These are phyloP conservation scores for Ptiloglossa arizonensis DNA, from an alignment of 1,140 invertebrate genomes.

Conservation along the genomic window DNA sequence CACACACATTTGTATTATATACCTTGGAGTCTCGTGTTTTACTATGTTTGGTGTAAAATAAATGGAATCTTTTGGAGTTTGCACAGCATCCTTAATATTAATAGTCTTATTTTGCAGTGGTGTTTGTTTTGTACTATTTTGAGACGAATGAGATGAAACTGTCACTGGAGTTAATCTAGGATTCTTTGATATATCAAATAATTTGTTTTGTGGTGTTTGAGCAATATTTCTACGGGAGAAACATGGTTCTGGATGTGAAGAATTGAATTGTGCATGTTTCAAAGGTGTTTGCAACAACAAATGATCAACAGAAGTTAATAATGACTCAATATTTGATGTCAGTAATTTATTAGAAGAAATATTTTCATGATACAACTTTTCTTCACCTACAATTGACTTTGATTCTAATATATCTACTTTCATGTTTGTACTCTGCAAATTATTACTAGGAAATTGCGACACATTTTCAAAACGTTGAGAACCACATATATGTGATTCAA, in stretches of 20 bases:
- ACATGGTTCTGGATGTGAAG: constrained; percentile 68
- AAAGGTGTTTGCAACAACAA: constrained; percentile 70
- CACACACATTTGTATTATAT: constrained; percentile 15
- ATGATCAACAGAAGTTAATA: constrained; percentile 17
- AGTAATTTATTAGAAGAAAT: constrained; percentile 6
- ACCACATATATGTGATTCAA: not conserved
- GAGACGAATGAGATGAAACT: constrained; percentile 65
- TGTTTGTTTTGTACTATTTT: constrained; percentile 66
- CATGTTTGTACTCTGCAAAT: constrained; percentile 7
- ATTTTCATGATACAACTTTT: constrained; percentile 10
- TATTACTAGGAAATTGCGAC: not conserved
- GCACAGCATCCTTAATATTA: constrained; percentile 37
- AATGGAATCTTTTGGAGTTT: constrained; percentile 63
- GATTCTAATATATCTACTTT: constrained; percentile 5
- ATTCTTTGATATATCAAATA: constrained; percentile 47
- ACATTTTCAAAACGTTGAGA: not conserved
- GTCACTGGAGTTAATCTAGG: constrained; percentile 70
- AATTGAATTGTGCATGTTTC: constrained; percentile 64
- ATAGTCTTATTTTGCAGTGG: constrained; percentile 60
- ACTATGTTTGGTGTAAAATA: constrained; percentile 48
- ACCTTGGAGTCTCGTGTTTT: constrained; percentile 67
- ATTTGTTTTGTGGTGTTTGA: constrained; percentile 73
- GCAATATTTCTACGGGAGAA: constrained; percentile 74
- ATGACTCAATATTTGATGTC: constrained; percentile 12
- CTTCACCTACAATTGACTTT: constrained; percentile 10